Evolutionary conservation across 2,113 vertebrate genomes (phyloP).

Genomic region (Cyphomyrus plagiostoma): DNA sequence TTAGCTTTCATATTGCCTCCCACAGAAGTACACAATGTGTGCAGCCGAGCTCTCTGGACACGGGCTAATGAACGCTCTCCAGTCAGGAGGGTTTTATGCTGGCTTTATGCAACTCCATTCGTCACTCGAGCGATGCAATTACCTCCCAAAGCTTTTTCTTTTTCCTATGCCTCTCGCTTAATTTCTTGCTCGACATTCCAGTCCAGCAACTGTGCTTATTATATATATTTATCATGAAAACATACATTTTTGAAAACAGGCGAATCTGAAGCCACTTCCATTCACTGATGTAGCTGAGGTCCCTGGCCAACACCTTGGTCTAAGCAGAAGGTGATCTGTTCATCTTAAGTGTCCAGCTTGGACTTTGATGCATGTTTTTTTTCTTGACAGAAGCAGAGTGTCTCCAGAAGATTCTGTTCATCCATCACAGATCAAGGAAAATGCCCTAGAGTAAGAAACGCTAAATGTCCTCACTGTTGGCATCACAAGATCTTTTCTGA

Average conservation of each 20-base stretch:
- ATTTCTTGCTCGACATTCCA: not conserved
- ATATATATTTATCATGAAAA: not conserved
- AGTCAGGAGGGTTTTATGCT: slow-evolving; percentile 6
- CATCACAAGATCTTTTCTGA: not conserved
- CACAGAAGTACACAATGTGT: slow-evolving; percentile 11
- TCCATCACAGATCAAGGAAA: not conserved
- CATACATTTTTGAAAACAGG: not conserved
- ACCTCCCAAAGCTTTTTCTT: slow-evolving; percentile 7
- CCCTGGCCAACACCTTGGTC: not conserved
- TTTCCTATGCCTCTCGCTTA: not conserved
- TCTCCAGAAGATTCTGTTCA: not conserved
- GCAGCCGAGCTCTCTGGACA: slow-evolving; percentile 21
- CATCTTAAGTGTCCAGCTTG: not conserved
- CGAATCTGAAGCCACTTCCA: not conserved
- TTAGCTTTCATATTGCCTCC: slow-evolving; percentile 29
- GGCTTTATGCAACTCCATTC: not conserved
- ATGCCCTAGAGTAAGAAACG: not conserved
- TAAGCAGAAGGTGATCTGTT: not conserved
- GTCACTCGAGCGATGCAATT: not conserved
- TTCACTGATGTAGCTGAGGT: not conserved
- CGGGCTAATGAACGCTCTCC: slow-evolving; percentile 28
- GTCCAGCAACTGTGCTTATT: not conserved
- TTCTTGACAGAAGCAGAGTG: not conserved
- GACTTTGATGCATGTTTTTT: not conserved
- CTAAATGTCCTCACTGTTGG: not conserved